These are phyloP conservation scores for Australoheros facetus DNA, from an alignment of 2,797 vertebrate species.

Conservation along the genomic window DNA sequence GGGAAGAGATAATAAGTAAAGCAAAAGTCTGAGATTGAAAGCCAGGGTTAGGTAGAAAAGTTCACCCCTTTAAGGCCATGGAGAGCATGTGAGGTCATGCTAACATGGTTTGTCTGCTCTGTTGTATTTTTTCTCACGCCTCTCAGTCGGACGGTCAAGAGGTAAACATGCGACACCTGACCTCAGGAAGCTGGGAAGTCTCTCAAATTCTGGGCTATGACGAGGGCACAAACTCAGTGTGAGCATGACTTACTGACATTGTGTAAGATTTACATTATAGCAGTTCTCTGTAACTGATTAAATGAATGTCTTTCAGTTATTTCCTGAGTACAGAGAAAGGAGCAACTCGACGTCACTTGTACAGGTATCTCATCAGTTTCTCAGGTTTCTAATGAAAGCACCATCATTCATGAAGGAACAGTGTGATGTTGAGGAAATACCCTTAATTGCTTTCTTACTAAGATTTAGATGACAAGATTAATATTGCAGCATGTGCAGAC, in stretches of 20 bases:
- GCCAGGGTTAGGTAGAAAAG: background rate
- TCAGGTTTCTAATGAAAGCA: background rate
- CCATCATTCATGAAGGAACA: background rate
- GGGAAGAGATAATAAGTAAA: conserved; percentile 6
- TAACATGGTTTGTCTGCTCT: background rate
- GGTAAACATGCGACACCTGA: conserved; percentile 72
- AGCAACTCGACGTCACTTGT: conserved; percentile 69
- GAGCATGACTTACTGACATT: conserved; percentile 26
- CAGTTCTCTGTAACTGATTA: background rate
- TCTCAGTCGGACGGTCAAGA: conserved; percentile 60
- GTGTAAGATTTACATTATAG: background rate
- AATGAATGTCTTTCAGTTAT: conserved; percentile 64
- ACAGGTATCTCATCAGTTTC: conserved; percentile 64
- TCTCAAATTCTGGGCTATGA: conserved; percentile 70
- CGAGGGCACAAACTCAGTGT: conserved; percentile 67
- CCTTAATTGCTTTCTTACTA: background rate
- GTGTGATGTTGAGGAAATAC: background rate
- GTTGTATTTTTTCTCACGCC: background rate
- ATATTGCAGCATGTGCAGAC: too few relatives aligned
- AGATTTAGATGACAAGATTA: background rate
- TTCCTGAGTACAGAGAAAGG: conserved; percentile 78
- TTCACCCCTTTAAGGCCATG: background rate
- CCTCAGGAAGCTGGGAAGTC: conserved; percentile 83
- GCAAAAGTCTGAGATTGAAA: conserved; percentile 3
- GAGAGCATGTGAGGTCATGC: background rate